Percentiles rank a stretch among this genome's conserved stretches.
Conservation (phyloP, 1,140 invertebrate species). For the Danaus melanippus region DNA sequence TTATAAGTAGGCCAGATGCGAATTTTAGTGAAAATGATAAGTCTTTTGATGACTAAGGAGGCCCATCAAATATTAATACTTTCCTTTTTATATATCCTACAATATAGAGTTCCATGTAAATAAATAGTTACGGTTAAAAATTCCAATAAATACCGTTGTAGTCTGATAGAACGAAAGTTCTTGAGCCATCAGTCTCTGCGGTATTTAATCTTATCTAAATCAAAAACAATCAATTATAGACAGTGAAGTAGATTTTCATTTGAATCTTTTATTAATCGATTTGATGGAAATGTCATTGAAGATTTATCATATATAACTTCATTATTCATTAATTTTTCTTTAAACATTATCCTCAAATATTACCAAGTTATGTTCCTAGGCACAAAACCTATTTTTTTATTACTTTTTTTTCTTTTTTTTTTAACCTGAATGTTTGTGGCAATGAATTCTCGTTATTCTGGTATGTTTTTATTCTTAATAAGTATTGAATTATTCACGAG, state of each 20-base stretch:
- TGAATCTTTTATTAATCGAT: slow-evolving; percentile 18
- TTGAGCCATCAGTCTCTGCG: slow-evolving; percentile 67
- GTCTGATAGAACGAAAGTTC: slow-evolving; percentile 66
- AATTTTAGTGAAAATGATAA: slow-evolving; percentile 41
- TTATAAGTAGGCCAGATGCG: slow-evolving; percentile 34
- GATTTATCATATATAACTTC: slow-evolving; percentile 23
- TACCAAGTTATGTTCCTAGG: too few relatives aligned
- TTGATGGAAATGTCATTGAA: slow-evolving; percentile 40
- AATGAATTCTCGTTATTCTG: slow-evolving; percentile 6
- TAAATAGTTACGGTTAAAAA: not conserved
- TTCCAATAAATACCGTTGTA: slow-evolving; percentile 46
- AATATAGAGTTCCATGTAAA: slow-evolving; percentile 5
- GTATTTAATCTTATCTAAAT: slow-evolving; percentile 39
- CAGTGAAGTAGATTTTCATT: too few relatives aligned
- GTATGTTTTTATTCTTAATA: too few relatives aligned
- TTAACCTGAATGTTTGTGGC: not conserved
- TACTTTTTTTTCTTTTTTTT: not conserved
- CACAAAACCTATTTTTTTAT: too few relatives aligned
- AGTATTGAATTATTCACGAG: too few relatives aligned
- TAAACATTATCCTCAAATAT: not conserved
- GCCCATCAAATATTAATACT: slow-evolving; percentile 45
- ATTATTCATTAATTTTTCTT: slow-evolving; percentile 1
- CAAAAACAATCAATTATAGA: not conserved
- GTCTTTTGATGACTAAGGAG: slow-evolving; percentile 47
- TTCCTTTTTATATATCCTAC: slow-evolving; percentile 11